Percentiles rank a stretch among this genome's conserved stretches.
These are phyloP conservation scores for Melanostoma scalare DNA, from an alignment of 2,888 invertebrate genomes.

Conservation along the genomic window DNA sequence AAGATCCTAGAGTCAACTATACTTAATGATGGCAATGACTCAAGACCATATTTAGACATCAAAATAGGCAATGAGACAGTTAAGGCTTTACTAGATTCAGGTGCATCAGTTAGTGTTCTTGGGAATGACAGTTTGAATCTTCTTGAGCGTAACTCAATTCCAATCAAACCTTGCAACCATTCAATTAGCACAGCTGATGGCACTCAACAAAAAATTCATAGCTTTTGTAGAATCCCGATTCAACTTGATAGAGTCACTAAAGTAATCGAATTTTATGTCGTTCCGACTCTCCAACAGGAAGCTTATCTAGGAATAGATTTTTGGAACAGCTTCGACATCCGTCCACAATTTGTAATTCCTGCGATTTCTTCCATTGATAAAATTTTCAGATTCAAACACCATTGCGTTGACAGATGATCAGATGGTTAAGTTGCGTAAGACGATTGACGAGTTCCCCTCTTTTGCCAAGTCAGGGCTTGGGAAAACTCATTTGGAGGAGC, in stretches of 20 bases:
- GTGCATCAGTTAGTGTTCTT: constrained; percentile 19
- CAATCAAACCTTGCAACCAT: not conserved
- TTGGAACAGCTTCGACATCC: constrained; percentile 3
- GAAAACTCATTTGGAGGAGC: constrained; percentile 5
- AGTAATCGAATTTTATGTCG: constrained; percentile 10
- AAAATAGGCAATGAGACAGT: not conserved
- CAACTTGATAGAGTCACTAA: constrained; percentile 1
- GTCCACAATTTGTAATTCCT: not conserved
- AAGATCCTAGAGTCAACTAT: not conserved
- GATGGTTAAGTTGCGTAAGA: not conserved
- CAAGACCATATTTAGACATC: not conserved
- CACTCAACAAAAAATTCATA: constrained; percentile 8
- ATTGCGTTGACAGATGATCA: constrained; percentile 1
- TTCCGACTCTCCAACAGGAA: constrained; percentile 1
- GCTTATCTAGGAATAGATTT: constrained; percentile 8
- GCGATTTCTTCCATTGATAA: not conserved
- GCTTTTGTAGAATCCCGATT: constrained; percentile 10
- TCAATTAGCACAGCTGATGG: constrained; percentile 12
- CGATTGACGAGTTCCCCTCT: constrained; percentile 1
- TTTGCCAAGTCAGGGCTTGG: constrained; percentile 13
- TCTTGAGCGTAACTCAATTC: constrained; percentile 5
- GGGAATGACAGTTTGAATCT: not conserved
- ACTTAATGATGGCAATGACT: not conserved
- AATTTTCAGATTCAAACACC: not conserved
- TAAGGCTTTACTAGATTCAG: not conserved